Evolutionary conservation across 1,140 invertebrate species (phyloP), one percentile per base, ranked within the genome.

Genomic region (Chymomyza costata): DNA sequence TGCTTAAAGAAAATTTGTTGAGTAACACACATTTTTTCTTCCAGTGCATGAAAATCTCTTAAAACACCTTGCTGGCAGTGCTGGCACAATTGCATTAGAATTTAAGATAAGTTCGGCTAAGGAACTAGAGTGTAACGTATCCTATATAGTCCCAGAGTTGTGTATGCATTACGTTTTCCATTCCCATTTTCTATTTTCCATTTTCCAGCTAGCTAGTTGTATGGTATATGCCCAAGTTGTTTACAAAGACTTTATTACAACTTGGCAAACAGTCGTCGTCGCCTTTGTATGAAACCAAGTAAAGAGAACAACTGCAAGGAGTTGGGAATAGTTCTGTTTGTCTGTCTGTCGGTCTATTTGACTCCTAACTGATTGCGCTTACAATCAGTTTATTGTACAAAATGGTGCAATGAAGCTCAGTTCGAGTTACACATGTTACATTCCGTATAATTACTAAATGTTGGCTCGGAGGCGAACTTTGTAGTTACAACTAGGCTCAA

Each of bases 201-300:
- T 35, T 50, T 31, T 56, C n/a, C n/a, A n/a, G 31, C 38, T 63
- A n/a, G n/a, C 44, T 54, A 28, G 21, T 25, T 17, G 41, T 16
- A 28, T 34, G 25, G 14, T 31, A 28, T 15, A 13, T 15, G 46
- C 44, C 19, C 31, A 53, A 73, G 63, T 66, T 78, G 71, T 80
- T 78, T 78, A 78, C 73, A 57, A 80, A 78, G n/a, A 78, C 73
- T 78, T 78, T 78, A 78, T 78, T 78, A 78, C 73, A 80, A 78
- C 54, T 80, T 80, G 67, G 71, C 71, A 76, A 76, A 76, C 71
- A 76, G 71, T 76, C 71, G 57, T 76, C 71, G 57, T 78, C 71
- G 71, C 71, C 71, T 76, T 76, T 78, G n/a, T 25, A 8, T 25
- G 21, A 3, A 5, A 3, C 3, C 21, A 25, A 5, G 21, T 25